A percentile compares a stretch with the other conserved stretches of the same genome.
Evolutionary conservation across 2,113 vertebrate genomes (phyloP).

Genomic region (Ahaetulla prasina): DNA sequence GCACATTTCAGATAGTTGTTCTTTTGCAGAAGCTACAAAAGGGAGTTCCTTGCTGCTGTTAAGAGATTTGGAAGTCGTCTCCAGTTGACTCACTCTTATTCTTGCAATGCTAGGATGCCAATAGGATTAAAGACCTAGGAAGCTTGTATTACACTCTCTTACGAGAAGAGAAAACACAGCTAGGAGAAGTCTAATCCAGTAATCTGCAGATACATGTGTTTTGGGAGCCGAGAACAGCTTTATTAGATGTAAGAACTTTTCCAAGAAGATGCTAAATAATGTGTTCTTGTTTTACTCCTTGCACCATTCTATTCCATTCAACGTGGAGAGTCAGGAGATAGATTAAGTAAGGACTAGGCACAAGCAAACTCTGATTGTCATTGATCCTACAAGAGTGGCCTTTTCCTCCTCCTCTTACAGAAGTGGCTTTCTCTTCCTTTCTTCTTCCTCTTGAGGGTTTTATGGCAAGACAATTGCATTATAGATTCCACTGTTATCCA

Average conservation of each 20-base stretch:
- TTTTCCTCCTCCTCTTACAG: background rate
- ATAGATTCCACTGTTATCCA: background rate
- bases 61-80: background rate
- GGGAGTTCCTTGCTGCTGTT: background rate
- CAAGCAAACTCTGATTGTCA: background rate
- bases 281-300: background rate
- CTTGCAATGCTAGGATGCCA: background rate
- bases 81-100: background rate
- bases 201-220: background rate
- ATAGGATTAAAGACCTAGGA: background rate
- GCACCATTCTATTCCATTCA: background rate
- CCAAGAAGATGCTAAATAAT: background rate
- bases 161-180: background rate
- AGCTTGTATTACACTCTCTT: background rate
- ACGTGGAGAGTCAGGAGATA: background rate
- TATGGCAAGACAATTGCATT: background rate
- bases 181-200: background rate
- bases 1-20: background rate
- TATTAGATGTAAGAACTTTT: background rate
- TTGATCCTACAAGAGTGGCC: background rate
- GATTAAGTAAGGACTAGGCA: background rate
- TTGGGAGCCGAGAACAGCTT: background rate
- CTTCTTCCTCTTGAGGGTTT: background rate
- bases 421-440: background rate
- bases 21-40: background rate